Conservation (phyloP, 2,888 invertebrate species). For the Drosophila austrosaltans region DNA sequence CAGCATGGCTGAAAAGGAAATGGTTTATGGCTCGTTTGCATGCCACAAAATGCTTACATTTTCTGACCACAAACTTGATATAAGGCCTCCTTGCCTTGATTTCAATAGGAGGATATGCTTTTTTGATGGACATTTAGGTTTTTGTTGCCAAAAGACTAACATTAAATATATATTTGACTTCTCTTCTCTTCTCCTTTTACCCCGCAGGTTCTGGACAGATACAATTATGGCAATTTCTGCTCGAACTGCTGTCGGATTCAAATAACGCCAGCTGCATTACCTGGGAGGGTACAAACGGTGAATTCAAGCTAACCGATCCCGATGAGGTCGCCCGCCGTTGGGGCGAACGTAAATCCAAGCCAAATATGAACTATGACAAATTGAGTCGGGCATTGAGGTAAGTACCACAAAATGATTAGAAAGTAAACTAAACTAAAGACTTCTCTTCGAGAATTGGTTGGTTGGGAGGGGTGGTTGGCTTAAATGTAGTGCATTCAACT, state of each 20-base stretch:
- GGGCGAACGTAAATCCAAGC: slow-evolving; percentile 99
- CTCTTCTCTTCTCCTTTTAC: slow-evolving; percentile 37
- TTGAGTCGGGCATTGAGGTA: slow-evolving; percentile 97
- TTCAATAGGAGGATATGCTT: slow-evolving; percentile 74
- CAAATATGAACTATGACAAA: slow-evolving; percentile 99
- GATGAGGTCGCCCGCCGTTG: slow-evolving; percentile 99
- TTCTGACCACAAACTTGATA: slow-evolving; percentile 46
- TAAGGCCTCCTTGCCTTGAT: slow-evolving; percentile 14
- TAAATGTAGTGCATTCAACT: slow-evolving; percentile 49
- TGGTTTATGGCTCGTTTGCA: slow-evolving; percentile 81
- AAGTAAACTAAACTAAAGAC: background rate
- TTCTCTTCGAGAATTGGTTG: background rate
- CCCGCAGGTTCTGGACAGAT: slow-evolving; percentile 95
- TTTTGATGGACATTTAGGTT: slow-evolving; percentile 76
- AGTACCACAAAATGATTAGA: slow-evolving; percentile 59
- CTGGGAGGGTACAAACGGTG: slow-evolving; percentile 99
- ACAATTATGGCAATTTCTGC: slow-evolving; percentile 99
- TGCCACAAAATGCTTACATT: slow-evolving; percentile 78
- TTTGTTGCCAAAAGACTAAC: slow-evolving; percentile 53
- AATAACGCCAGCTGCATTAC: slow-evolving; percentile 98
- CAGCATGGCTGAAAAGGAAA: slow-evolving; percentile 54
- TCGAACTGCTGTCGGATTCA: slow-evolving; percentile 97
- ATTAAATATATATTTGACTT: slow-evolving; percentile 58
- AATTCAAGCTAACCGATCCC: slow-evolving; percentile 99
- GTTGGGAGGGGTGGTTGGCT: slow-evolving; percentile 38